phyloP scores from a whole-genome alignment of 2,888 invertebrate genomes.

The Eristalinus sepulchralis region DNA sequence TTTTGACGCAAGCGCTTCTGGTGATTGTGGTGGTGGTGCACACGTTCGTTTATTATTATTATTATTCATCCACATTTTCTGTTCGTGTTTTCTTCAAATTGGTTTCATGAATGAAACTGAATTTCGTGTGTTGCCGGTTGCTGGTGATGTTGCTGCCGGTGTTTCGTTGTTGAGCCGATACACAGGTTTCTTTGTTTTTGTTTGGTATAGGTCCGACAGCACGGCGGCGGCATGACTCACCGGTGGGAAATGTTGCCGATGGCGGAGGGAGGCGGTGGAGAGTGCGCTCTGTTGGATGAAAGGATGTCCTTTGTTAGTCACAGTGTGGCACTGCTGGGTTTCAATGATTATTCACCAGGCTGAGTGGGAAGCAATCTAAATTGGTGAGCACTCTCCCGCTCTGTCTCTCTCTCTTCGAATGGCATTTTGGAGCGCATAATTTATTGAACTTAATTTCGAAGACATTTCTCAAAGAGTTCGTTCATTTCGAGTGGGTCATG shows the following conservation, averaged over 20 bases:
- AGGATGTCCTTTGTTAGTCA: conserved; percentile 59
- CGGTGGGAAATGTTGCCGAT: conserved; percentile 15
- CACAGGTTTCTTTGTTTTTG: conserved; percentile 51
- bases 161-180: not conserved
- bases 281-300: not conserved
- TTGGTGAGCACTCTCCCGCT: not conserved
- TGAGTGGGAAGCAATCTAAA: not conserved
- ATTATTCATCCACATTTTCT: conserved; percentile 47
- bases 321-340: not conserved
- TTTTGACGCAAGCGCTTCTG: conserved; percentile 67
- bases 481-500: not conserved
- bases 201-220: conserved; percentile 45
- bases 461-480: not conserved
- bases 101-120: conserved; percentile 66
- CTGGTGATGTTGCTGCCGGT: not conserved
- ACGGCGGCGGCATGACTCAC: conserved; percentile 11
- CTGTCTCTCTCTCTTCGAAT: not conserved
- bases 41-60: conserved; percentile 35
- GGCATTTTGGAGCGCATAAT: not conserved
- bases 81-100: conserved; percentile 39
- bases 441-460: not conserved
- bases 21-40: conserved; percentile 3
- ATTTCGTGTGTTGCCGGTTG: conserved; percentile 38
- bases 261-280: not conserved
- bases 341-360: not conserved